These are phyloP conservation scores for Dicyrtoma fusca DNA, from an alignment of 2,888 invertebrate genomes.

Conservation along the genomic window DNA sequence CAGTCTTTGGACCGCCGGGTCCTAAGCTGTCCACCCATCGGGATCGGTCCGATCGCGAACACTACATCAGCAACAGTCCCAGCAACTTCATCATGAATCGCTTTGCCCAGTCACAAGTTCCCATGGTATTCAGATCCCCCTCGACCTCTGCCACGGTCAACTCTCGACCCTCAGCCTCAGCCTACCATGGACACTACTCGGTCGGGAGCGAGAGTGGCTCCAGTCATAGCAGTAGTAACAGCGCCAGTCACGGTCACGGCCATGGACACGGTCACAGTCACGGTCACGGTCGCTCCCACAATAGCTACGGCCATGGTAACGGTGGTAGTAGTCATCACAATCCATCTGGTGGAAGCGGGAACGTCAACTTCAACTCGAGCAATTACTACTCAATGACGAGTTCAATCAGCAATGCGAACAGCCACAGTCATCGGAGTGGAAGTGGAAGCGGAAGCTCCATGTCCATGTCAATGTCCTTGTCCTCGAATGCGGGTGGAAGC, in stretches of 20 bases:
- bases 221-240: background rate
- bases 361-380: background rate
- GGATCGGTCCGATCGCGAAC: too few relatives aligned
- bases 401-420: background rate
- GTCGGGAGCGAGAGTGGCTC: background rate
- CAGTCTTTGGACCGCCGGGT: background rate
- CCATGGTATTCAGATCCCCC: background rate
- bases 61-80: slow-evolving; percentile 30
- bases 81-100: slow-evolving; percentile 42
- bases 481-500: background rate
- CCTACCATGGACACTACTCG: background rate
- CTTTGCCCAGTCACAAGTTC: slow-evolving; percentile 39
- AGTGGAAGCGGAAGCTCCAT: background rate
- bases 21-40: too few relatives aligned
- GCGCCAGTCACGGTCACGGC: background rate
- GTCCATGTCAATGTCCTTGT: background rate
- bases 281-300: background rate
- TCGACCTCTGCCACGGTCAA: background rate
- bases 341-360: background rate
- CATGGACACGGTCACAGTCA: background rate
- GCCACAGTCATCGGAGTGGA: background rate
- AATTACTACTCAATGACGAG: too few relatives aligned
- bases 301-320: background rate
- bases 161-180: background rate
- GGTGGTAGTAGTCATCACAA: background rate